phyloP scores from a whole-genome alignment of 2,888 invertebrate species.

The Brachylomia viminalis region DNA sequence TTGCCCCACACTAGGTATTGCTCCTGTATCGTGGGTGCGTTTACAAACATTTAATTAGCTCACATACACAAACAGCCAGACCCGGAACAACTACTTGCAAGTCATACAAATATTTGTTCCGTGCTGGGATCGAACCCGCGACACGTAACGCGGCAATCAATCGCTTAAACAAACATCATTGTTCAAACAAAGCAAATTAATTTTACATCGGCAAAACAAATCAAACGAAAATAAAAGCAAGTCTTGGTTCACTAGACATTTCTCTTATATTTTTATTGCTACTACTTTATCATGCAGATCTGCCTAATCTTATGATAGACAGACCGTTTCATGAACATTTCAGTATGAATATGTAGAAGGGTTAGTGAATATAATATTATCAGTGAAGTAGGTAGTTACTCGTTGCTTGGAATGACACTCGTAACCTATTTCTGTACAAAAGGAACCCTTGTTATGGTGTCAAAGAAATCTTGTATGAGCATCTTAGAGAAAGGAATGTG shows the following conservation, averaged over 20 bases:
- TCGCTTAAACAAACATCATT: no score
- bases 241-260: neutral
- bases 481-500: no score
- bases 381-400: neutral
- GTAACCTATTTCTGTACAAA: conserved; percentile 3
- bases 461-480: conserved; percentile 1
- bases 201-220: conserved; percentile 2
- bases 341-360: conserved; percentile 21
- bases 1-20: no score
- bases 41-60: no score
- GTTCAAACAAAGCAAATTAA: neutral
- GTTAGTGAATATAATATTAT: conserved; percentile 23
- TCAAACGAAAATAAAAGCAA: conserved; percentile 2
- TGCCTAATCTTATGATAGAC: neutral
- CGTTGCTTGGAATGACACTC: neutral
- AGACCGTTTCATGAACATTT: conserved; percentile 2
- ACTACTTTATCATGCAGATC: neutral
- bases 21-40: no score
- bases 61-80: no score
- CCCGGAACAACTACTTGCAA: no score
- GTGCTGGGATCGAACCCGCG: no score
- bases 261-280: neutral
- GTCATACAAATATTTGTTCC: no score
- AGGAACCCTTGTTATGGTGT: conserved; percentile 1
- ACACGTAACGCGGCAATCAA: no score